A percentile compares a stretch with the other conserved stretches of the same genome.
Conservation (phyloP, 2,797 vertebrate species). For the Paguma larvata region DNA sequence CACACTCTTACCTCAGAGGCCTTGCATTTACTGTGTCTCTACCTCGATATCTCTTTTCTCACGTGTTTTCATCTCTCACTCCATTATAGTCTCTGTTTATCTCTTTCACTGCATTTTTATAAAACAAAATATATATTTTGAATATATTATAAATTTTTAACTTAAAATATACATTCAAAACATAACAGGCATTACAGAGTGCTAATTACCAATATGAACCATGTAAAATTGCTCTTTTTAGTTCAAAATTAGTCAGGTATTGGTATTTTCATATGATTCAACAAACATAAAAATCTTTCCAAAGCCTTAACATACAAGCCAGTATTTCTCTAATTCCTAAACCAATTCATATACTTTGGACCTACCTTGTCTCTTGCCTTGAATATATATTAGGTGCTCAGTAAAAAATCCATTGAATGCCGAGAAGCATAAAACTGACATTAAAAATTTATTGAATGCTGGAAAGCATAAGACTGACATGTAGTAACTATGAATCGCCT, state of each 20-base stretch:
- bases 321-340: constrained; percentile 34
- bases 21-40: neutral
- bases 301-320: constrained; percentile 19
- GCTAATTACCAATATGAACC: neutral
- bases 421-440: neutral
- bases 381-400: neutral
- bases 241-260: constrained; percentile 1
- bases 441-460: constrained; percentile 6
- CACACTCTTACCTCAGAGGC: neutral
- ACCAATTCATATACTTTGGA: neutral
- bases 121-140: constrained; percentile 11
- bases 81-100: neutral
- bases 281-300: constrained; percentile 21
- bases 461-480: constrained; percentile 30
- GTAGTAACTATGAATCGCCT: neutral
- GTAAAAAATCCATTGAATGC: neutral
- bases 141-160: constrained; percentile 27
- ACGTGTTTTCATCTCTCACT: neutral
- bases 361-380: neutral
- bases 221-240: constrained; percentile 22
- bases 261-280: constrained; percentile 35
- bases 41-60: neutral
- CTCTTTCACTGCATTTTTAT: neutral
- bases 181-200: neutral
- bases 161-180: neutral